A percentile compares a stretch with the other conserved stretches of the same genome.
phyloP scores from a whole-genome alignment of 2,113 vertebrate species.

The Gymnobelideus leadbeateri region DNA sequence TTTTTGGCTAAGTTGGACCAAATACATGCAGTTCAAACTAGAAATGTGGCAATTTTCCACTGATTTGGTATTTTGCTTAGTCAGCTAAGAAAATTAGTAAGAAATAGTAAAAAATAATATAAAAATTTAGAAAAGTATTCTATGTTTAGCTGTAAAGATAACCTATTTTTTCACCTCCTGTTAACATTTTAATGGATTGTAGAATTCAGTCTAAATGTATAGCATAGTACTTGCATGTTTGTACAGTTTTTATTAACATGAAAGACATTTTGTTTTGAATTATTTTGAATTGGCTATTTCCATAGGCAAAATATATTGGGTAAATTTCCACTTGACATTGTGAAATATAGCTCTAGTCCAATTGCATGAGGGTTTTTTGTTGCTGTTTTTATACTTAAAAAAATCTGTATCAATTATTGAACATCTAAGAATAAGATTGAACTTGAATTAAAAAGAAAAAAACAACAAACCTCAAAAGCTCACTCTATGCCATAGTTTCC shows the following conservation, averaged over 20 bases:
- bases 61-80: neutral
- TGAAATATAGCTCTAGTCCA: neutral
- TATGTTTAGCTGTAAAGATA: neutral
- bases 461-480: neutral
- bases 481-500: slow-evolving; percentile 12
- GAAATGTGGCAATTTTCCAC: neutral
- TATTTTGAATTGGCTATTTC: slow-evolving; percentile 18
- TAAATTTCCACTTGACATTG: neutral
- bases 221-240: neutral
- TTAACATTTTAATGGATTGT: neutral
- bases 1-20: slow-evolving; percentile 18
- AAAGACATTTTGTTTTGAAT: neutral
- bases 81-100: neutral
- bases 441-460: slow-evolving; percentile 16
- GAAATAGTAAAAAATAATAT: neutral
- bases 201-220: slow-evolving; percentile 22
- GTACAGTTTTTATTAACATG: neutral
- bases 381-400: neutral
- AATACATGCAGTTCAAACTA: neutral
- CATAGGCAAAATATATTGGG: neutral
- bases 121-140: slow-evolving; percentile 21
- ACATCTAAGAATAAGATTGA: neutral
- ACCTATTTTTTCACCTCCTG: neutral
- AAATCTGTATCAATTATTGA: slow-evolving; percentile 1
- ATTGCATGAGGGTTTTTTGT: neutral